phyloP scores from a whole-genome alignment of 2,888 invertebrate species.

The Hofmannophila pseudospretella region DNA sequence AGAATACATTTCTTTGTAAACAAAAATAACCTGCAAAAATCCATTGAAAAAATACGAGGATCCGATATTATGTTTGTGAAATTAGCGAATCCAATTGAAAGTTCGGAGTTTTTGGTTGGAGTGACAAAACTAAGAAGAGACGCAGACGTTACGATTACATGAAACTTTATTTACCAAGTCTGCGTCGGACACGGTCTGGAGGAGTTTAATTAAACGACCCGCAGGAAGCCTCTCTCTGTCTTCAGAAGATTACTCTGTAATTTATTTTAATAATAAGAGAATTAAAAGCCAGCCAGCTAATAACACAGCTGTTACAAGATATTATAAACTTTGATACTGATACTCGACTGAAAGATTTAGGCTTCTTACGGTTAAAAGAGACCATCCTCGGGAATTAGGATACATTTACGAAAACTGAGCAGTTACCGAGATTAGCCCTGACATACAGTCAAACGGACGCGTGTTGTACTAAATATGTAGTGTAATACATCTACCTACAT shows the following conservation, averaged over 20 bases:
- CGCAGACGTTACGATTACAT: conserved; percentile 20
- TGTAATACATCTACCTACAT: too few species aligned
- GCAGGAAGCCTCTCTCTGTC: conserved; percentile 20
- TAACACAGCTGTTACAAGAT: not conserved
- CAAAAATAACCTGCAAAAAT: too few species aligned
- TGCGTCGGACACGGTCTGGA: conserved; percentile 18
- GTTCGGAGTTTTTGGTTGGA: too few species aligned
- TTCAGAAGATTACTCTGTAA: conserved; percentile 28
- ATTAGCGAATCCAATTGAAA: not conserved
- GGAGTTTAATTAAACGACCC: conserved; percentile 16
- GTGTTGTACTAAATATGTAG: too few species aligned
- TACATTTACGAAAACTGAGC: too few species aligned
- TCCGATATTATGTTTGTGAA: too few species aligned
- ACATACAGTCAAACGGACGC: too few species aligned
- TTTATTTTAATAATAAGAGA: conserved; percentile 17
- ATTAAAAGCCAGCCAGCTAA: not conserved
- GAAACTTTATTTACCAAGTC: conserved; percentile 27
- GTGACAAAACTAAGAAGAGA: conserved; percentile 4
- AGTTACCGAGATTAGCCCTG: too few species aligned
- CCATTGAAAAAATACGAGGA: too few species aligned
- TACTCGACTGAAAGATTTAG: not conserved
- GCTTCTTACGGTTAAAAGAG: too few species aligned
- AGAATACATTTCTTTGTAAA: too few species aligned
- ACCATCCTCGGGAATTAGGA: too few species aligned
- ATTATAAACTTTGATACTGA: not conserved